phyloP scores from a whole-genome alignment of 1,140 invertebrate genomes.

The Lepidurus arcticus region DNA sequence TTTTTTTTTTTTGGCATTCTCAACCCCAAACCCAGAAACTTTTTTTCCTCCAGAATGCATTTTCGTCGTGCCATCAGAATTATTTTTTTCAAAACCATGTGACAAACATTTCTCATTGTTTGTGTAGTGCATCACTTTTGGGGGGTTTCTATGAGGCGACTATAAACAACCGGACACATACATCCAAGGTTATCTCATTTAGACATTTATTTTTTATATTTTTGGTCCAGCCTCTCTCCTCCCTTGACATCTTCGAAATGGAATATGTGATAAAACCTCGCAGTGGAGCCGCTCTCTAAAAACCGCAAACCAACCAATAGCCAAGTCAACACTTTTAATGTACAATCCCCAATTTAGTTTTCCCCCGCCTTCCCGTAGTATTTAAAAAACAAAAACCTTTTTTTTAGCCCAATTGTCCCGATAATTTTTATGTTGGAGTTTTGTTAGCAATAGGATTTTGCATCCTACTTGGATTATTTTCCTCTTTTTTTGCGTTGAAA shows the following conservation, averaged over 20 bases:
- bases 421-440: not conserved
- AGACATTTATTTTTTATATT: not conserved
- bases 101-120: not conserved
- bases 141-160: not conserved
- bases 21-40: not conserved
- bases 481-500: not conserved
- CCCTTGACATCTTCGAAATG: not conserved
- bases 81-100: not conserved
- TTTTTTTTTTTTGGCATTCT: not conserved
- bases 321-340: constrained; percentile 2
- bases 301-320: not conserved
- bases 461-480: constrained; percentile 16
- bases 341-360: not conserved
- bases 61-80: not conserved
- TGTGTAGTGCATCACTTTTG: not conserved
- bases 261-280: constrained; percentile 22
- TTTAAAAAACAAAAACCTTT: no score
- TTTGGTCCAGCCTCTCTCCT: not conserved
- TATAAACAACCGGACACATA: not conserved
- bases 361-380: not conserved
- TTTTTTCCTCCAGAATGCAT: not conserved
- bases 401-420: not conserved
- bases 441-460: not conserved
- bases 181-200: not conserved
- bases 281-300: not conserved